A percentile compares a stretch with the other conserved stretches of the same genome.
Evolutionary conservation across 1,140 invertebrate species (phyloP).

Genomic region (Tigriopus japonicus): DNA sequence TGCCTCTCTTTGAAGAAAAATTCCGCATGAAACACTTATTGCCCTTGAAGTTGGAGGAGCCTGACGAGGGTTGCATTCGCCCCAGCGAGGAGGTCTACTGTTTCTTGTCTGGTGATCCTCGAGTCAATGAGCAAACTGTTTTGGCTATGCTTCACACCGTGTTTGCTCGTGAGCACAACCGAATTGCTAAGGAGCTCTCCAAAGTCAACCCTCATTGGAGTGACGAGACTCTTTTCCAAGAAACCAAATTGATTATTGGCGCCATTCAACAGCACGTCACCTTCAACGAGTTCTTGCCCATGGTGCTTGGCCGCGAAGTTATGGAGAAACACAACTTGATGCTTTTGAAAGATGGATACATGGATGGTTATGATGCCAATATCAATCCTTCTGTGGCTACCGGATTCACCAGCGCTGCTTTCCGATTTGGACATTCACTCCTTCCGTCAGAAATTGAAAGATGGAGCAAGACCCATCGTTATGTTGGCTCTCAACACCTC

Average conservation of each 20-base stretch:
- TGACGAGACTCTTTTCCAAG: slow-evolving; percentile 82
- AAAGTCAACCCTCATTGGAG: slow-evolving; percentile 82
- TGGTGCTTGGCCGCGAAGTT: slow-evolving; percentile 74
- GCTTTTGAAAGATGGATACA: slow-evolving; percentile 35
- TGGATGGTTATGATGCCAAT: slow-evolving; percentile 58
- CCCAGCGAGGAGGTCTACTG: slow-evolving; percentile 63
- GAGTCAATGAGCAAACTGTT: slow-evolving; percentile 27
- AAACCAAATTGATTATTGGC: slow-evolving; percentile 66
- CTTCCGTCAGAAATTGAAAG: slow-evolving; percentile 31
- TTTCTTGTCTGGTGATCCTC: slow-evolving; percentile 45
- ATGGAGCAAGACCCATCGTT: slow-evolving; percentile 63
- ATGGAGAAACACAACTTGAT: slow-evolving; percentile 46
- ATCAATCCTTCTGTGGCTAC: slow-evolving; percentile 27
- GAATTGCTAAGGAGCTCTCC: slow-evolving; percentile 50
- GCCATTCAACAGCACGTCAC: slow-evolving; percentile 83
- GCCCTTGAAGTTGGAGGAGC: slow-evolving; percentile 69
- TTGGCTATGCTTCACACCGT: slow-evolving; percentile 75
- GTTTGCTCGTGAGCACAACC: slow-evolving; percentile 53
- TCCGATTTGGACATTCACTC: slow-evolving; percentile 33
- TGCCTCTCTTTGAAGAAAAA: slow-evolving; percentile 51
- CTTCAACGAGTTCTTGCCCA: slow-evolving; percentile 83
- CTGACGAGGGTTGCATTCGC: slow-evolving; percentile 77
- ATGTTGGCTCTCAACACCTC: slow-evolving; percentile 54
- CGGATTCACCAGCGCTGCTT: slow-evolving; percentile 30
- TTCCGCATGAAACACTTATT: slow-evolving; percentile 71